phyloP scores from a whole-genome alignment of 2,888 invertebrate genomes.

The Mesorhabditis sp. region DNA sequence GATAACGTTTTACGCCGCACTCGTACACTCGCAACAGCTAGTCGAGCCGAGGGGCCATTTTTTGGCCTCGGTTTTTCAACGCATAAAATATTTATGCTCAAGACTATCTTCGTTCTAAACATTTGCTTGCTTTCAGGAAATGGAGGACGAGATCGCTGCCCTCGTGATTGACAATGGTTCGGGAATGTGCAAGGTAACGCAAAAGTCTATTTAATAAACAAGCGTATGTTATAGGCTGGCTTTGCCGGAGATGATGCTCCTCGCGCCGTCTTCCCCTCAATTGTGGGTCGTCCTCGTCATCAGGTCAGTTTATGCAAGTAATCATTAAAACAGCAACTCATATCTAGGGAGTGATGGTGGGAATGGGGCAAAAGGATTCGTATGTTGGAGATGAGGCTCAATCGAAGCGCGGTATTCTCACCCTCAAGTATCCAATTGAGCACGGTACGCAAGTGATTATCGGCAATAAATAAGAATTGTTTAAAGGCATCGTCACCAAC shows the following conservation, averaged over 20 bases:
- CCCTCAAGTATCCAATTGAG: slow-evolving; percentile 90
- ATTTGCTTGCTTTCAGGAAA: neutral
- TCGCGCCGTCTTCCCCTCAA: slow-evolving; percentile 75
- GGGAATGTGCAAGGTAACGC: slow-evolving; percentile 66
- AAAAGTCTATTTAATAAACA: neutral
- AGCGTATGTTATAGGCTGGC: slow-evolving; percentile 65
- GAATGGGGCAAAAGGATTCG: slow-evolving; percentile 61
- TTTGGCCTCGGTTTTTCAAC: too few species aligned
- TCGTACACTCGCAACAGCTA: too few species aligned
- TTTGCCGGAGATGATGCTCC: slow-evolving; percentile 75
- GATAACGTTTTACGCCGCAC: too few species aligned
- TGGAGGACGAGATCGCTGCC: slow-evolving; percentile 85
- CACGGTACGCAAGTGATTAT: slow-evolving; percentile 67
- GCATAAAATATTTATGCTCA: too few species aligned
- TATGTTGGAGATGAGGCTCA: slow-evolving; percentile 57
- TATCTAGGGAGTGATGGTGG: slow-evolving; percentile 60
- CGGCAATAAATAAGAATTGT: neutral
- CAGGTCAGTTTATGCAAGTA: slow-evolving; percentile 57
- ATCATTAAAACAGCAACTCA: neutral
- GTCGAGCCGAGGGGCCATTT: too few species aligned
- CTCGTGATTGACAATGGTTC: slow-evolving; percentile 69
- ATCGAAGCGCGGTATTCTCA: slow-evolving; percentile 77
- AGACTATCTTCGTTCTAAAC: too few species aligned
- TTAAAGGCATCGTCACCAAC: slow-evolving; percentile 76
- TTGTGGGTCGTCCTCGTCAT: slow-evolving; percentile 69